Base-by-base conservation (phyloP, 2,797 vertebrate species). In the Leptatherina wallacei region DNA sequence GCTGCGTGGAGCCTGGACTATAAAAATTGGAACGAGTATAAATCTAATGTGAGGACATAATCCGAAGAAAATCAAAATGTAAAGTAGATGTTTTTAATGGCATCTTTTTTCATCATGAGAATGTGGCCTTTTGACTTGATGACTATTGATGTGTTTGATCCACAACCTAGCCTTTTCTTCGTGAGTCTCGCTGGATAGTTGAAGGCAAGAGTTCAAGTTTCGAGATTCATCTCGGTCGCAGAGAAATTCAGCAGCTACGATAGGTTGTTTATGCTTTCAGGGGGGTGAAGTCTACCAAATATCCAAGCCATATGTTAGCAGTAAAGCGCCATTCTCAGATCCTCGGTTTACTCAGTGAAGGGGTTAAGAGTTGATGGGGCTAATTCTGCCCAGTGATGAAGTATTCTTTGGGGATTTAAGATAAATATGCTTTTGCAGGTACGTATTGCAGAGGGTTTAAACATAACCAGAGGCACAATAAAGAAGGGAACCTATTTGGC, bases 1-100 rank as follows among this genome's bases (percentile, higher is more conserved):
- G 87, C 84, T 27, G 83, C 65, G 18, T 77, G 57, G 79, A 84
- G 79, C 63, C 61, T 18, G 61, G 83, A 87, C 82, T 70, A 90
- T 94, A 93, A 92, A 93, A 90, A 92, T 88, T 3, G 77, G 87
- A 89, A 88, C 74, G 83, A 85, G 78, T 79, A 88, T 93, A 92
- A 93, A 93, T 94, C 85, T 88, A 88, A 90, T 58, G 75, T n/a
- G 27, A 66, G 58, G 65, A 88, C 85, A 85, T 89, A 90, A 93
- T 93, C 81, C 66, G 8, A 75, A 89, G 87, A 92, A 93, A 93
- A 94, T 91, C 85, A 84, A 92, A 91, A 93, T 89, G 88, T 90
- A 92, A 91, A 93, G 83, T 86, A 83, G 83, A 90, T 83, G 82
- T 89, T 93, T 91, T 92, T 92, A 89, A 91, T 88, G 83, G 65